Base-by-base conservation (phyloP, 1,140 invertebrate species). In the Drepana arcuata region DNA sequence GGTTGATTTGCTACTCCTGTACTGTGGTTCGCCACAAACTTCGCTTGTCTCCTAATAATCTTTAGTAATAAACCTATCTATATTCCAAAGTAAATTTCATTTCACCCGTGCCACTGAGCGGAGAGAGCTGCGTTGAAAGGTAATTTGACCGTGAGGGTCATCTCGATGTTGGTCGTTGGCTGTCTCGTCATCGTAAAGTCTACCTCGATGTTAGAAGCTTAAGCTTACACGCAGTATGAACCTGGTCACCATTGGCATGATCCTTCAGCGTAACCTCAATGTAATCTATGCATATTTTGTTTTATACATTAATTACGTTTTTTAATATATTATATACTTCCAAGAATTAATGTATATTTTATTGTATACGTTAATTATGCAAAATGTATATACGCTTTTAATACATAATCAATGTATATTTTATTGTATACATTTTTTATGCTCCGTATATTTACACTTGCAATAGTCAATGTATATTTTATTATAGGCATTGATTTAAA, bases 61-160 rank as follows among this genome's bases (percentile, higher is more conserved):
- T 50, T 68, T 79, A 79, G 73, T 78, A 82, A 79, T 82, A 82
- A 82, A 82, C n/a, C 60, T 79, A 72, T 72, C 67, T 79, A 65
- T 81, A 82, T 59, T 82, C 78, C 72, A 79, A 78, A 79, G 74
- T 82, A 74, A 77, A 67, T 75, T 79, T 82, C 61, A 79, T 82
- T 82, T 75, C 69, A 78, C 67, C 69, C 55, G 35, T 52, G 71
- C 62, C 61, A 59, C 70, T n/a, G n/a, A n/a, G 69, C 52, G 60
- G 61, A 69, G 72, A 64, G 74, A 61, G 70, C 67, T 61, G 69
- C 63, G 49, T 61, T 42, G 42, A 60, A 82, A 82, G 78, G 78
- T 82, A 82, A 78, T 53, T 68, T 55, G 58, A n/a, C n/a, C 64
- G 48, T 46, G 50, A 23, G 28, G 70, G 59, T 73, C 10, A 26